Evolutionary conservation across 2,113 vertebrate species (phyloP).

Genomic region (Salvelinus alpinus): DNA sequence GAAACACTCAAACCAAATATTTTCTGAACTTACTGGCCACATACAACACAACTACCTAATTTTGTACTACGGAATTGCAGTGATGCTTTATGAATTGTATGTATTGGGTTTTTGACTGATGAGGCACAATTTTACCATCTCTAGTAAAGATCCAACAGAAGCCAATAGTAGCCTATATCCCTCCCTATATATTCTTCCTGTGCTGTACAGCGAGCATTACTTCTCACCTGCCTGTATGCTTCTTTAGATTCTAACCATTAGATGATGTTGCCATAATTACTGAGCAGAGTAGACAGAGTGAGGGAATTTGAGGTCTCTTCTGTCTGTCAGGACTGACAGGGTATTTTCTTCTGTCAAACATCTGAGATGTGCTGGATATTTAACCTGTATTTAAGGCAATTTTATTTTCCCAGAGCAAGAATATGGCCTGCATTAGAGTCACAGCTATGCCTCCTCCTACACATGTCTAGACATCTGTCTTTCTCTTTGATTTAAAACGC

Average conservation of each 20-base stretch:
- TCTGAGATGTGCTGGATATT: conserved; percentile 59
- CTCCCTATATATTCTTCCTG: too few relatives aligned
- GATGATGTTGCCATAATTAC: conserved; percentile 65
- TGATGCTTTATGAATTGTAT: neutral
- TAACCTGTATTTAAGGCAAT: conserved; percentile 74
- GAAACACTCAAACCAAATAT: too few relatives aligned
- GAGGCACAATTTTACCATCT: too few relatives aligned
- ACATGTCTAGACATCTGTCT: conserved; percentile 31
- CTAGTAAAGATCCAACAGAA: too few relatives aligned
- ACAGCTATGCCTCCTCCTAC: conserved; percentile 48
- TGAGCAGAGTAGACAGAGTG: conserved; percentile 29
- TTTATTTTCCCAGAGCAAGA: conserved; percentile 51
- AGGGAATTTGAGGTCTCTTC: conserved; percentile 52
- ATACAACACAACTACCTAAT: neutral
- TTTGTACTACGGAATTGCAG: neutral
- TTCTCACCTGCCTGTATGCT: conserved; percentile 52
- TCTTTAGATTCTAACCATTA: conserved; percentile 64
- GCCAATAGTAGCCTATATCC: too few relatives aligned
- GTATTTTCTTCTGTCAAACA: conserved; percentile 60
- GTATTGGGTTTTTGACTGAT: neutral
- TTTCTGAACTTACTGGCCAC: too few relatives aligned
- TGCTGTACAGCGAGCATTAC: conserved; percentile 41
- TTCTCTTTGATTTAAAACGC: neutral
- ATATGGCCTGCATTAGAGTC: conserved; percentile 64
- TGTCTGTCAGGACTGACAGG: conserved; percentile 63